Evolutionary conservation across 1,140 invertebrate genomes (phyloP), one percentile per base, ranked within the genome.

Genomic region (Anadara kagoshimensis): DNA sequence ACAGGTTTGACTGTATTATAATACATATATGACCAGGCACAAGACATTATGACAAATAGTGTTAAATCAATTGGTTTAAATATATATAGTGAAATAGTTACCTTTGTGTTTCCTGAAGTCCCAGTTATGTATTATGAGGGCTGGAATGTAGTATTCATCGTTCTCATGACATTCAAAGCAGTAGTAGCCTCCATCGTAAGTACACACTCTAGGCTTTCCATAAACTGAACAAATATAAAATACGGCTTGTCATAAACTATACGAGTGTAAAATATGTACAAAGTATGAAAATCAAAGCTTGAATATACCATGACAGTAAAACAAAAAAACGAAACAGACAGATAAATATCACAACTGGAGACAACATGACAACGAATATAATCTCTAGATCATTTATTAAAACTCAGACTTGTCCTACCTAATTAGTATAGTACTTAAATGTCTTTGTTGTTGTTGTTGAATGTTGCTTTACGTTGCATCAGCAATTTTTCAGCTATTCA

Each of bases 41-140:
- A 1, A 14, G 10, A 20, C n/a, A 8, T 11, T 10, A 36, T 36
- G 29, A 36, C 29, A 36, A 36, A 59, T 24, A 59, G 29, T 11
- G 36, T 18, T 24, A 64, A 43, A 12, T 43, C 5, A 18, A 14
- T 16, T 14, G 16, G 26, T 43, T 44, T 45, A 64, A 22, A 47
- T 64, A 8, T 12, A 47, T 64, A 10, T 44, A 36, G 24, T n/a
- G n/a, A 7, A 49, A 45, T 22, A 51, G 56, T 93, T 94, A 22
- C 97, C 94, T 66, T 92, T 90, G 88, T 97, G 95, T 74, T 92
- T 92, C 76, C 93, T 93, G 82, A 98, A 96, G 87, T 98, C 97
- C 96, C 97, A 98, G 87, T 98, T 98, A 82, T 96, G 93, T 56
- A 98, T 92, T 26, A 98, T 93, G 66, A 94, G 89, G 1, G 96